phyloP scores from a whole-genome alignment of 2,888 invertebrate species.

The Ischnus inquisitorius region DNA sequence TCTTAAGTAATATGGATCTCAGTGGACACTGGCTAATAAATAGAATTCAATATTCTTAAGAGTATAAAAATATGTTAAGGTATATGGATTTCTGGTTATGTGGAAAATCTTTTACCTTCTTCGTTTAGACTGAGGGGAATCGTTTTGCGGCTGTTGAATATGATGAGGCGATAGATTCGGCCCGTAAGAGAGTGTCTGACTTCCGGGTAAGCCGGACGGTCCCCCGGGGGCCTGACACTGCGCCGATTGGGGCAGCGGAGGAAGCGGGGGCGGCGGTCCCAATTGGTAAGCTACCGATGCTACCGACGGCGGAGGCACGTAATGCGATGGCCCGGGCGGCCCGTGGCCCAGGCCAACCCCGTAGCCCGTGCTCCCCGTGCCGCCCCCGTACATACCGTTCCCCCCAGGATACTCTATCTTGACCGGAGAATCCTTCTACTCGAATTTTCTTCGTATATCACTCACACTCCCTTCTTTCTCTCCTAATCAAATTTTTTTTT shows the following conservation, averaged over 20 bases:
- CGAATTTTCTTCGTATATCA: neutral
- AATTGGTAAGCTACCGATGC: constrained; percentile 81
- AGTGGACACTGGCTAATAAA: no score
- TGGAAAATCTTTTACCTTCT: constrained; percentile 76
- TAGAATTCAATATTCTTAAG: no score
- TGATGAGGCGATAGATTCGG: constrained; percentile 81
- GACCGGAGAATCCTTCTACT: constrained; percentile 66
- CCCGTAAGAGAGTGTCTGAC: constrained; percentile 81
- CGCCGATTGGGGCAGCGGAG: constrained; percentile 68
- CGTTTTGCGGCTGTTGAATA: constrained; percentile 79
- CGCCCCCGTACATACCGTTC: constrained; percentile 83
- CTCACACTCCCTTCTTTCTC: neutral
- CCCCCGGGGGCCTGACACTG: constrained; percentile 63
- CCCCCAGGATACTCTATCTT: constrained; percentile 83
- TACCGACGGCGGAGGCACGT: constrained; percentile 77
- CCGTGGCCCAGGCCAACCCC: constrained; percentile 81
- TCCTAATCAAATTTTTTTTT: neutral
- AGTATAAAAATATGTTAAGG: no score
- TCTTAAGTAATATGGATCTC: no score
- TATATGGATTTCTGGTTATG: neutral
- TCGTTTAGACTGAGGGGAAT: constrained; percentile 80
- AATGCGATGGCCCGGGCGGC: constrained; percentile 81
- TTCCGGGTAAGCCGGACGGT: constrained; percentile 73
- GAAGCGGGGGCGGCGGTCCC: constrained; percentile 78
- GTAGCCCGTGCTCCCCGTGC: constrained; percentile 81